Conservation (phyloP, 2,113 vertebrate genomes). For the Tyto alba region DNA sequence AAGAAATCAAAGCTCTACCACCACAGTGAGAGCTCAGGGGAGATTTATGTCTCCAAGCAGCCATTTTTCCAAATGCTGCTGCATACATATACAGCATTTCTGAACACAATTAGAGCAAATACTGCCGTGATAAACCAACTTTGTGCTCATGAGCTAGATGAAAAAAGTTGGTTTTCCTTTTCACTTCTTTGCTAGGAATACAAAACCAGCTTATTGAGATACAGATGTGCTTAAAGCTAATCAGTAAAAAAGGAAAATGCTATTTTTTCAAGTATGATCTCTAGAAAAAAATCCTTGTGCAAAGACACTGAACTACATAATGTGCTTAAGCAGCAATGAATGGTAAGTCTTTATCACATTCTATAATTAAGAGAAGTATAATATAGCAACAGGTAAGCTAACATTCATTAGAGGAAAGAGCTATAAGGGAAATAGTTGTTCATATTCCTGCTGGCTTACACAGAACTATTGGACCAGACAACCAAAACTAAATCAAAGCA, state of each 20-base stretch:
- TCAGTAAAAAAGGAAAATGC: neutral
- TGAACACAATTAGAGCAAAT: neutral
- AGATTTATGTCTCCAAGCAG: neutral
- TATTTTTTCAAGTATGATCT: neutral
- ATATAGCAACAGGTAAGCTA: neutral
- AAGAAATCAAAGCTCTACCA: neutral
- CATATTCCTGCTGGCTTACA: neutral
- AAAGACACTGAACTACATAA: neutral
- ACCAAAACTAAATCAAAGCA: neutral
- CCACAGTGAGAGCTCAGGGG: neutral
- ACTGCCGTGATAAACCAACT: neutral
- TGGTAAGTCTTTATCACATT: neutral
- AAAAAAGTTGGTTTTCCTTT: neutral
- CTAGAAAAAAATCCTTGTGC: neutral
- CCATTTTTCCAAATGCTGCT: conserved; percentile 16
- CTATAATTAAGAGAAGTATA: neutral
- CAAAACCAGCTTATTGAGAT: neutral
- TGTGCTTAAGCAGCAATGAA: neutral
- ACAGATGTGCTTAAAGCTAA: neutral
- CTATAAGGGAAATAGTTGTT: neutral
- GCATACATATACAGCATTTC: neutral
- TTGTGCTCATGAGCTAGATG: neutral
- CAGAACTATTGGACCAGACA: neutral
- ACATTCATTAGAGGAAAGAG: neutral
- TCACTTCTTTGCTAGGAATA: neutral